Evolutionary conservation across 2,113 vertebrate species (phyloP).

Genomic region (Axis porcinus): DNA sequence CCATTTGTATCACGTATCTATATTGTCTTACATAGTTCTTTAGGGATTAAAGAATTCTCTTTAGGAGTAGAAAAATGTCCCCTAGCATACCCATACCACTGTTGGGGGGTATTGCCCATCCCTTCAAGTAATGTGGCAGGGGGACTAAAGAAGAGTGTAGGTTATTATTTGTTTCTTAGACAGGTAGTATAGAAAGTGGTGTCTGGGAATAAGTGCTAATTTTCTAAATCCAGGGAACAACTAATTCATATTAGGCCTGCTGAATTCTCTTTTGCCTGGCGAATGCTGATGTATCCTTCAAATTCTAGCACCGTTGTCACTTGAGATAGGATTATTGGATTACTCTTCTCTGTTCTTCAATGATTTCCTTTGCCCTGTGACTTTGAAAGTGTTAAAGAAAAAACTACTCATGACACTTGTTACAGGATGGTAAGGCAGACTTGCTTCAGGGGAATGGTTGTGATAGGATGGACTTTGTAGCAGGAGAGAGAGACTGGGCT

Average conservation of each 20-base stretch:
- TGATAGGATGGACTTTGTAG: not conserved
- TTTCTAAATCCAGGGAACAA: not conserved
- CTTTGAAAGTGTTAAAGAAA: not conserved
- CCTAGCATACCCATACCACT: not conserved
- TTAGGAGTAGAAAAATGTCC: not conserved
- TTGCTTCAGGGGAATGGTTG: not conserved
- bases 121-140: not conserved
- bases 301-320: not conserved
- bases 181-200: not conserved
- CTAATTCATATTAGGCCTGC: not conserved
- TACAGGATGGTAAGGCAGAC: not conserved
- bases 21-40: slow-evolving; percentile 14
- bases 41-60: not conserved
- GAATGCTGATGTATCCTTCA: not conserved
- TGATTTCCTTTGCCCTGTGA: not conserved
- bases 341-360: not conserved
- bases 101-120: not conserved
- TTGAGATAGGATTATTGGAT: not conserved
- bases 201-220: not conserved
- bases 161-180: not conserved
- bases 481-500: not conserved
- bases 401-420: not conserved
- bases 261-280: not conserved
- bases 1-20: slow-evolving; percentile 56
- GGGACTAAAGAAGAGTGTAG: not conserved